Base-by-base conservation (phyloP, 2,113 vertebrate species). In the Antigone vipio region DNA sequence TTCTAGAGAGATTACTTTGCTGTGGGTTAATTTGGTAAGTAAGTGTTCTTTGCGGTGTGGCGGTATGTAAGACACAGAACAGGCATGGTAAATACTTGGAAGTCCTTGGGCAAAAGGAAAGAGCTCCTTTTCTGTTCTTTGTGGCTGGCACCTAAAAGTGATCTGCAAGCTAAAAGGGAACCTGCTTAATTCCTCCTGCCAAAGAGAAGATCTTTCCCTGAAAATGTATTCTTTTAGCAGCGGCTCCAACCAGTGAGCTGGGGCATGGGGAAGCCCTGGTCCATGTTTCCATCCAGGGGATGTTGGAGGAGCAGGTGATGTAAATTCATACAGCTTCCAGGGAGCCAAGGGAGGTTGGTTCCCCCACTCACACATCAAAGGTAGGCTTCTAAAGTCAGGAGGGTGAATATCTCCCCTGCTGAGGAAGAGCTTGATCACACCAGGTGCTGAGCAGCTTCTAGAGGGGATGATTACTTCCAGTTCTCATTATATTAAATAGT, bases 11-110 rank as follows among this genome's bases (percentile, higher is more conserved):
- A 40, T 85, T 78, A 35, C 81, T 96, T 97, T 95, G 95, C 96
- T 93, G 55, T 96, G 96, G 92, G n/a, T 76, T 97, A 80, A 95
- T 95, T 93, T 95, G 63, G 32, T 62, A 45, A 68, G 47, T 45
- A 87, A 79, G 62, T 63, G 19, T 64, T 78, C 62, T 94, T 92
- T 85, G 50, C 74, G 88, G 72, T 88, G 20, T 94, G 82, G 24
- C 88, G 71, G 21, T 92, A 56, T 35, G 21, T 95, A 77, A 92
- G 92, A 93, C 85, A 89, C 6, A 29, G 42, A 88, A 66, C 18
- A 88, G 45, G 12, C 60, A 45, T 30, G 35, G 50, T 47, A 88
- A 80, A 50, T 35, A 42, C 15, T 56, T 59, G 44, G 30, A 79
- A 85, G 15, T 7, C 53, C 24, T 58, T 60, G 20, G 40, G 53